Base-by-base conservation (phyloP, 2,113 vertebrate species). In the Scortum barcoo region DNA sequence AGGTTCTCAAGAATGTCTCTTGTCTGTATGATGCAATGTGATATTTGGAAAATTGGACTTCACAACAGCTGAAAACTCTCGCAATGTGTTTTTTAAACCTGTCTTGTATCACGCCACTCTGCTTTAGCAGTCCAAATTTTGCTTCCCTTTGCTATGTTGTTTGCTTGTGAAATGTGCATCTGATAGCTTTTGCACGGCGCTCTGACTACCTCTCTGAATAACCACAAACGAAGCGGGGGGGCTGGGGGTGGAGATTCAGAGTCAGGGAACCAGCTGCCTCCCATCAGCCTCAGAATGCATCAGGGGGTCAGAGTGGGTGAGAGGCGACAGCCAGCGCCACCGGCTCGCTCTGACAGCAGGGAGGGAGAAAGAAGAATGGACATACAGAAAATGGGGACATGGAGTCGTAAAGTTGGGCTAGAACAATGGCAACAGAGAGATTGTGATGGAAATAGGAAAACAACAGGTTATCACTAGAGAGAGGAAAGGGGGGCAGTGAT, bases 251-350 rank as follows among this genome's bases (percentile, higher is more conserved):
- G 72, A 36, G 61, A 67, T 76, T 78, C 60, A 68, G 51, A 69
- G 30, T 40, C 75, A 38, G 48, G 72, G 56, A 83, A 70, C 76
- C 75, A 78, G 76, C 68, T 88, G 71, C 72, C 70, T 84, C 75
- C 74, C 77, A 77, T 90, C 84, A 79, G 75, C 65, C 58, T 44
- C 78, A 78, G 69, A 72, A 79, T 67, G 68, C 26, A 33, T 56
- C 20, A 40, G 19, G 62, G 69, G 85, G 78, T 90, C 79, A 86
- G 60, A 66, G 51, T 74, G 86, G 76, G 77, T 78, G 74, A 86
- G 72, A 81, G 68, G 81, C 79, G 83, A 40, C 71, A 65, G 50
- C 44, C 26, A 73, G n/a, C 24, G 7, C 70, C 24, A 53, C 19
- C 11, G 50, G 56, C 22, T 40, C 72, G 33, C 62, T 76, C 36